Conservation (phyloP, 1,140 invertebrate genomes). For the Cepaea nemoralis region DNA sequence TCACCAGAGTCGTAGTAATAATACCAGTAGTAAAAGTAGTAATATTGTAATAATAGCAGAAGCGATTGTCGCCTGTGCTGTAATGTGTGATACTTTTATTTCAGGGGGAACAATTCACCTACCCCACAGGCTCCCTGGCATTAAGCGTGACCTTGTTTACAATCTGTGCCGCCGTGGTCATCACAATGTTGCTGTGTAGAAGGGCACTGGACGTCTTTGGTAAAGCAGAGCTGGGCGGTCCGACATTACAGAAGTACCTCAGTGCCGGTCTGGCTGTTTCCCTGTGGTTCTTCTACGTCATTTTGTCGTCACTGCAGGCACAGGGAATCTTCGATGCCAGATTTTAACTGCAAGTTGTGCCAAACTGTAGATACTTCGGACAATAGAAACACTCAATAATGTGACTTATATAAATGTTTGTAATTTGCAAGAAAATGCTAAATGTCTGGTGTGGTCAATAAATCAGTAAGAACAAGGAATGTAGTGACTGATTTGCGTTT, state of each 20-base stretch:
- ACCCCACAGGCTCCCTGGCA: constrained; percentile 73
- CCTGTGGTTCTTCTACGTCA: constrained; percentile 76
- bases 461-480: no score
- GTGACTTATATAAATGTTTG: no score
- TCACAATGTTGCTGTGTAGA: constrained; percentile 73
- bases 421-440: no score
- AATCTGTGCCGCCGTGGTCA: constrained; percentile 73
- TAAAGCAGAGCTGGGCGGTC: constrained; percentile 78
- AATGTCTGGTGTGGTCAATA: no score
- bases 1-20: no score
- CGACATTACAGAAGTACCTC: constrained; percentile 65
- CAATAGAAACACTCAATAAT: no score
- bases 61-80: no score
- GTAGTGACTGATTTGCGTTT: no score
- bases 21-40: no score
- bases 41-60: no score
- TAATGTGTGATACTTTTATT: constrained; percentile 44
- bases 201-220: constrained; percentile 73
- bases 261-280: constrained; percentile 70
- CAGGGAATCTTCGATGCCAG: constrained; percentile 42
- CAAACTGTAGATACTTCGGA: no score
- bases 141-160: constrained; percentile 78
- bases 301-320: constrained; percentile 71
- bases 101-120: constrained; percentile 74
- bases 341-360: no score